These are phyloP conservation scores for Thymelicus acteon DNA, from an alignment of 2,888 invertebrate genomes.

Conservation along the genomic window DNA sequence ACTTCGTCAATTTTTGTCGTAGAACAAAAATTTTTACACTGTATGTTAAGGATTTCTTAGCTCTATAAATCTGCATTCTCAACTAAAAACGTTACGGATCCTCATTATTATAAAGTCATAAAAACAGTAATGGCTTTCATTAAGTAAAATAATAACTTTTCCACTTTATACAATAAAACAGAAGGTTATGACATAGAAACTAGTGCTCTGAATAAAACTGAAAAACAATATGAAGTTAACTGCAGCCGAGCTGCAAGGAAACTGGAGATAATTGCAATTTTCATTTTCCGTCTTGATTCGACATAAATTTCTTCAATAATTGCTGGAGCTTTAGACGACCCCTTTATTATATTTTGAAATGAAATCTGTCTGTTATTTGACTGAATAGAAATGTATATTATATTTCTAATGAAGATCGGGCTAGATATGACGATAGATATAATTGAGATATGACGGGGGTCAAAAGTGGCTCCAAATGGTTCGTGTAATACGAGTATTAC, in stretches of 20 bases:
- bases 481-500: too few relatives aligned
- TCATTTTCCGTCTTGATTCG: conserved; percentile 37
- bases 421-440: too few relatives aligned
- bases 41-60: too few relatives aligned
- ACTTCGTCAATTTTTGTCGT: too few relatives aligned
- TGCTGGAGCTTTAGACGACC: conserved; percentile 26
- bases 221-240: conserved; percentile 31
- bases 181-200: conserved; percentile 5
- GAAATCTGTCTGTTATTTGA: conserved; percentile 16
- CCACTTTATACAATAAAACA: conserved; percentile 9
- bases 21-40: too few relatives aligned
- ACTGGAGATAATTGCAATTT: conserved; percentile 35
- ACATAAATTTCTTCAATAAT: conserved; percentile 35
- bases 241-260: conserved; percentile 30
- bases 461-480: too few relatives aligned
- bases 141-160: background rate
- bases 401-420: background rate
- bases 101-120: too few relatives aligned
- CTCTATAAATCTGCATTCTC: too few relatives aligned
- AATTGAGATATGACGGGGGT: too few relatives aligned
- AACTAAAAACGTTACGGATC: too few relatives aligned
- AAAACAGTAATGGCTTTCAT: background rate
- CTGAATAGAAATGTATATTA: background rate
- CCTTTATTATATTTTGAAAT: conserved; percentile 16
- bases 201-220: conserved; percentile 27